These are phyloP conservation scores for Manis pentadactyla DNA, from an alignment of 2,797 vertebrate species.

Conservation along the genomic window DNA sequence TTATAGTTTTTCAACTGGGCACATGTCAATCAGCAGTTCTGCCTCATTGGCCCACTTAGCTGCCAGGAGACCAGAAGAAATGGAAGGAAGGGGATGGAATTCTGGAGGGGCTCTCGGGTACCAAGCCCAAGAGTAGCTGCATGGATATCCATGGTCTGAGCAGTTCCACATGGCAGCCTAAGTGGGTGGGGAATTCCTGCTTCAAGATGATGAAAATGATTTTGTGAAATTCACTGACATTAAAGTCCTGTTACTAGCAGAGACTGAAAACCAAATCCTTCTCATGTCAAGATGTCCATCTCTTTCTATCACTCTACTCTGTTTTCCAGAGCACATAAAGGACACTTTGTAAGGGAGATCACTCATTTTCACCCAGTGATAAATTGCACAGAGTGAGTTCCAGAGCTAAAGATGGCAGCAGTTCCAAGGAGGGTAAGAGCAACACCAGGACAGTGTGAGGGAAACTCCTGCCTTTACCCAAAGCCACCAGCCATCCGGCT, in stretches of 20 bases:
- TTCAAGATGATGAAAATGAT: background rate
- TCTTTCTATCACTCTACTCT: background rate
- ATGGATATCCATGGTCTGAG: background rate
- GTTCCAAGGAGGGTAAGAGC: background rate
- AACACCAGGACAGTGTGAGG: background rate
- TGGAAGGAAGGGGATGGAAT: background rate
- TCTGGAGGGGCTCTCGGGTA: background rate
- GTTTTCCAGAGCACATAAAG: background rate
- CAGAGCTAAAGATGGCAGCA: background rate
- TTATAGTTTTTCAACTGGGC: background rate
- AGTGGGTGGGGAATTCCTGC: background rate
- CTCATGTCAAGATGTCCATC: background rate
- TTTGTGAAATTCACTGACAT: background rate
- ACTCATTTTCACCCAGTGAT: background rate
- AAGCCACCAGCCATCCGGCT: background rate
- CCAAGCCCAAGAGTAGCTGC: background rate
- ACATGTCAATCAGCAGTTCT: background rate
- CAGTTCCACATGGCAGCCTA: background rate
- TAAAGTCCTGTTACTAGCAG: background rate
- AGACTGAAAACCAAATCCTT: background rate
- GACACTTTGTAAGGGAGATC: background rate
- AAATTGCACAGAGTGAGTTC: background rate
- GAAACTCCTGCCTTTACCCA: background rate
- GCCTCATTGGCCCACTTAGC: background rate
- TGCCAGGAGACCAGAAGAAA: background rate